Conservation (phyloP, 2,888 invertebrate species). For the Chymomyza caudatula region DNA sequence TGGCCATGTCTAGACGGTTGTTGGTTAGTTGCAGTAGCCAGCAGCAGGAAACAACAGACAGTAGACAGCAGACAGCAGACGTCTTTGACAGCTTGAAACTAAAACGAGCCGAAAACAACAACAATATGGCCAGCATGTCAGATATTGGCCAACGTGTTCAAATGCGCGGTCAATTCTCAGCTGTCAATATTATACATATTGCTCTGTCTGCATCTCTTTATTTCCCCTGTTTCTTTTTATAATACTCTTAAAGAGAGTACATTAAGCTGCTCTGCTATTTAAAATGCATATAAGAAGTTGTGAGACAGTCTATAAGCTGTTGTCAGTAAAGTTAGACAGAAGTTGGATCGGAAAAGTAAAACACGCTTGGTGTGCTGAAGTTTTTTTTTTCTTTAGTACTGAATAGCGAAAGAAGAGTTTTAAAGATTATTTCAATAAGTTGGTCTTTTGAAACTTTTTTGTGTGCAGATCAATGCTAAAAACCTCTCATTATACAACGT, state of each 20-base stretch:
- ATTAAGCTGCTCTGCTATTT: too few relatives aligned
- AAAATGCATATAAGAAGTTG: too few relatives aligned
- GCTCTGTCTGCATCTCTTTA: conserved; percentile 11
- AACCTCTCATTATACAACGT: too few relatives aligned
- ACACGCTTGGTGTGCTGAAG: too few relatives aligned
- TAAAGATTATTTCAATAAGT: too few relatives aligned
- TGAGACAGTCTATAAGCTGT: neutral
- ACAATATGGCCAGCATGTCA: conserved; percentile 23
- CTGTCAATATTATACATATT: conserved; percentile 60
- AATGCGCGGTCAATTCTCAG: conserved; percentile 69
- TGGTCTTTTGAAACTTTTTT: too few relatives aligned
- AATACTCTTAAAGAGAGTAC: neutral
- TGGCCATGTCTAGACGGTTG: neutral
- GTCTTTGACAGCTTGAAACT: conserved; percentile 67
- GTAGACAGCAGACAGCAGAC: conserved; percentile 55
- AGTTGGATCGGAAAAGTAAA: too few relatives aligned
- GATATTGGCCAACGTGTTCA: conserved; percentile 45
- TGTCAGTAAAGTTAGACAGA: too few relatives aligned
- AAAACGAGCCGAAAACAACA: conserved; percentile 46
- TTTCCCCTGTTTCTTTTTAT: neutral
- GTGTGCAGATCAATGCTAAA: too few relatives aligned
- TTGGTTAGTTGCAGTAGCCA: conserved; percentile 35
- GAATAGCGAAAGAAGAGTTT: too few relatives aligned
- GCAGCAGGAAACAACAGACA: conserved; percentile 63
- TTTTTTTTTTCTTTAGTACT: too few relatives aligned